Evolutionary conservation across 2,113 vertebrate species (phyloP).

Genomic region (Pelodiscus sinensis): DNA sequence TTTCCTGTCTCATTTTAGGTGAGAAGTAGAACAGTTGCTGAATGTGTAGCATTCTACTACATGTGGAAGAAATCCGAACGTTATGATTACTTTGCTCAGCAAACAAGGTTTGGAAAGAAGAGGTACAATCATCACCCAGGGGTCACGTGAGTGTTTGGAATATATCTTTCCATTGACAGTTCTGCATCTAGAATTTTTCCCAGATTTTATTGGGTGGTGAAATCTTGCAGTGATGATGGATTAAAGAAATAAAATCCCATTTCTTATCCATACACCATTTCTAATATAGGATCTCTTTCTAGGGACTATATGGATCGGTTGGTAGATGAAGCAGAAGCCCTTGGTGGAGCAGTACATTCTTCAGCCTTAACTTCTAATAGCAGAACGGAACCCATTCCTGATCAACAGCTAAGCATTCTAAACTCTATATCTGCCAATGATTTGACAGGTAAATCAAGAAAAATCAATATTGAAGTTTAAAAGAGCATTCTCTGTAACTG

Average conservation of each 20-base stretch:
- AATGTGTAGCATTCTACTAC: constrained; percentile 98
- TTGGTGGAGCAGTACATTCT: constrained; percentile 88
- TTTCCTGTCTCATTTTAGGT: constrained; percentile 79
- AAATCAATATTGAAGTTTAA: not conserved
- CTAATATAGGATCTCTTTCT: constrained; percentile 3
- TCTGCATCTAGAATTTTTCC: fast-evolving
- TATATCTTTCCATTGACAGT: not conserved
- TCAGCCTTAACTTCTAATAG: constrained; percentile 86
- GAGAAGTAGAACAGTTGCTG: constrained; percentile 91
- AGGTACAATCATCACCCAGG: constrained; percentile 96
- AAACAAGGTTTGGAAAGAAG: constrained; percentile 98
- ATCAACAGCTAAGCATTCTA: constrained; percentile 93
- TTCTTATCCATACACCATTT: not conserved
- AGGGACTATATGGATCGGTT: constrained; percentile 98
- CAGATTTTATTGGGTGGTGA: not conserved
- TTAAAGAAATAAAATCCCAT: not conserved
- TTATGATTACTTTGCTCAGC: constrained; percentile 96
- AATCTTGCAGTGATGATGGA: not conserved
- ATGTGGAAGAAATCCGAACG: constrained; percentile 99
- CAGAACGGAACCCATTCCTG: constrained; percentile 86
- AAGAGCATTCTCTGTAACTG: not conserved
- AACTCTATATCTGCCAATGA: constrained; percentile 96
- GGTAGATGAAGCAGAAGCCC: constrained; percentile 94
- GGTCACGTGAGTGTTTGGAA: constrained; percentile 88
- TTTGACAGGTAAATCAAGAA: constrained; percentile 86